Percentiles rank a stretch among this genome's conserved stretches.
phyloP scores from a whole-genome alignment of 2,113 vertebrate species.

The Austrofundulus limnaeus region DNA sequence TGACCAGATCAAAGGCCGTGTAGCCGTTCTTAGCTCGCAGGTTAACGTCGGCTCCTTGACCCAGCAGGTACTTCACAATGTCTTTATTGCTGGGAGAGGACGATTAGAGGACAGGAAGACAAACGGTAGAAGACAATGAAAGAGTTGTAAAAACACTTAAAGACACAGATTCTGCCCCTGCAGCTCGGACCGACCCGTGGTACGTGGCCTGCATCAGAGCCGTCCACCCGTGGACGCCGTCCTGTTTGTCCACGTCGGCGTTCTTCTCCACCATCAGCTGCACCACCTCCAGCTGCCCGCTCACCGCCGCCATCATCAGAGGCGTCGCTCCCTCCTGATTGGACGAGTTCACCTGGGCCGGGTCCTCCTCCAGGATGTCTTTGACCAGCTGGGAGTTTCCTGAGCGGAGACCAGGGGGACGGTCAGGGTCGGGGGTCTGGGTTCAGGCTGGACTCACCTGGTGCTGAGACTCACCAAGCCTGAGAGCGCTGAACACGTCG shows the following conservation, averaged over 20 bases:
- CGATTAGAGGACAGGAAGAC: background rate
- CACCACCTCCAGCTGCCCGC: slow-evolving; percentile 89
- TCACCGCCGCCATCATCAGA: slow-evolving; percentile 94
- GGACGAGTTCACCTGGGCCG: slow-evolving; percentile 87
- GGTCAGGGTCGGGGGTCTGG: no score
- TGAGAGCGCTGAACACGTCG: slow-evolving; percentile 93
- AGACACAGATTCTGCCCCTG: no score
- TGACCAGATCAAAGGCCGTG: slow-evolving; percentile 96
- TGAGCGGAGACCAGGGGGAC: slow-evolving; percentile 48
- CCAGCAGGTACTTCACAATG: slow-evolving; percentile 91
- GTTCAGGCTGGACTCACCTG: no score
- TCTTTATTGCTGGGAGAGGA: slow-evolving; percentile 87
- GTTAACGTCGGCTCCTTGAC: slow-evolving; percentile 92
- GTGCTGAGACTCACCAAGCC: slow-evolving; percentile 82
- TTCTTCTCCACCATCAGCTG: slow-evolving; percentile 92
- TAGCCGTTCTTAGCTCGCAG: slow-evolving; percentile 95
- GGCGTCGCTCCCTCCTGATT: slow-evolving; percentile 93
- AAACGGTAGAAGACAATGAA: background rate
- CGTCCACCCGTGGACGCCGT: slow-evolving; percentile 93
- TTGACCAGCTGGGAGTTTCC: slow-evolving; percentile 92
- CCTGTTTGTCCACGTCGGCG: slow-evolving; percentile 90
- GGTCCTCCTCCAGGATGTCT: slow-evolving; percentile 92
- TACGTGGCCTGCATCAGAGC: slow-evolving; percentile 98
- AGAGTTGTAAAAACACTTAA: no score
- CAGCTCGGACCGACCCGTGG: slow-evolving; percentile 82